Evolutionary conservation across 2,888 invertebrate genomes (phyloP).

Genomic region (Cerceris ruficornis): DNA sequence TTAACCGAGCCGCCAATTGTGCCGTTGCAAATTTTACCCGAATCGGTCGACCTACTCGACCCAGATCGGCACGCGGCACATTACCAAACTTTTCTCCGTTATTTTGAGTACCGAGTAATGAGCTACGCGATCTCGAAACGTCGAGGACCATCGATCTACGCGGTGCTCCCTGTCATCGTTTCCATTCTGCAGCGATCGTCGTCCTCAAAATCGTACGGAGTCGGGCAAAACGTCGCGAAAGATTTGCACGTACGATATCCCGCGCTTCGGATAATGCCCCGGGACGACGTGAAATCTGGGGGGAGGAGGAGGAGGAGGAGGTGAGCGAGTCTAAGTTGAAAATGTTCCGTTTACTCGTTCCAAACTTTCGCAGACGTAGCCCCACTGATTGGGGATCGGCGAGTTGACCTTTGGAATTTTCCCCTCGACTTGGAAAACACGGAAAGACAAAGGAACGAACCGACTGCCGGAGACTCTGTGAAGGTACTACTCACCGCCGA

Average conservation of each 20-base stretch:
- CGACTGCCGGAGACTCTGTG: background rate
- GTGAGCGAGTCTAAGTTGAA: too few relatives aligned
- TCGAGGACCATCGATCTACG: background rate
- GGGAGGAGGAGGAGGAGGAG: too few relatives aligned
- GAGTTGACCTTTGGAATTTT: too few relatives aligned
- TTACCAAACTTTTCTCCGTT: background rate
- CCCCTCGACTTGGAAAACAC: background rate
- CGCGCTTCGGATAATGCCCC: too few relatives aligned
- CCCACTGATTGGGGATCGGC: too few relatives aligned
- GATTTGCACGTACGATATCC: too few relatives aligned
- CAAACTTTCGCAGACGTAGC: too few relatives aligned
- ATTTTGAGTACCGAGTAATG: background rate
- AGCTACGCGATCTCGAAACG: background rate
- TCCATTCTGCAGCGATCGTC: background rate
- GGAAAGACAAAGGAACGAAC: background rate
- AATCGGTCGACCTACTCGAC: background rate
- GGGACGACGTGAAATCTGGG: too few relatives aligned
- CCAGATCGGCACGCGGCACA: background rate
- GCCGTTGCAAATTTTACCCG: background rate
- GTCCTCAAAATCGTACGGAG: too few relatives aligned
- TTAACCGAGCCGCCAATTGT: background rate
- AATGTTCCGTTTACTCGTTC: too few relatives aligned
- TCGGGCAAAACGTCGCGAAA: too few relatives aligned
- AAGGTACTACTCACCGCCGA: constrained; percentile 83
- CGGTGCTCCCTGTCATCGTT: background rate